These are phyloP conservation scores for Varecia variegata DNA, from an alignment of 2,797 vertebrate species.

Conservation along the genomic window DNA sequence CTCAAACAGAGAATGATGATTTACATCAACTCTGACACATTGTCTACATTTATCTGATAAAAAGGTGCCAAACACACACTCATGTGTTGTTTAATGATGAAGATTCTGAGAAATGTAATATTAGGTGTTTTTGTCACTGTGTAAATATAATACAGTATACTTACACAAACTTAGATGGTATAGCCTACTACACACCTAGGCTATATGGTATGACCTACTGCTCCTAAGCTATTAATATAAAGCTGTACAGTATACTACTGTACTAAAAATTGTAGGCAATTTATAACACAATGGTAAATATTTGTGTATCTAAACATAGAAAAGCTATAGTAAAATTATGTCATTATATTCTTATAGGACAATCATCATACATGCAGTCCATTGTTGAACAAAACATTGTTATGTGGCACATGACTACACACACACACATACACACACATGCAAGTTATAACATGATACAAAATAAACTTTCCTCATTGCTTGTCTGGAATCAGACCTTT, in stretches of 20 bases:
- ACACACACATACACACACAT: not conserved
- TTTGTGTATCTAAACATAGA: not conserved
- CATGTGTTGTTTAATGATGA: not conserved
- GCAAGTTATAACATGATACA: not conserved
- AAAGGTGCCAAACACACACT: not conserved
- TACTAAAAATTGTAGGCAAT: not conserved
- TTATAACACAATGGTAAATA: not conserved
- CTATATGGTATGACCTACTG: not conserved
- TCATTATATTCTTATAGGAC: not conserved
- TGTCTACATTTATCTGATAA: not conserved
- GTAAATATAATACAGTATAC: not conserved
- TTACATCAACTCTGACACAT: not conserved
- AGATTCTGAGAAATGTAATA: not conserved
- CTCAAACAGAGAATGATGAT: not conserved
- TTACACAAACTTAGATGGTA: not conserved
- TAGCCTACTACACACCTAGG: not conserved
- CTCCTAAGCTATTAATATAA: not conserved
- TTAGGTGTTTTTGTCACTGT: not conserved
- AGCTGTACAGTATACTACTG: not conserved
- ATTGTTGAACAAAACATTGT: not conserved
- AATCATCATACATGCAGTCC: not conserved
- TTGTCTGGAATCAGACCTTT: slow-evolving; percentile 1
- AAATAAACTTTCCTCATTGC: not conserved
- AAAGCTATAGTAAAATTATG: not conserved
- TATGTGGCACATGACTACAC: not conserved